Base-by-base conservation (phyloP, 2,113 vertebrate species). In the Dicerorhinus sumatrensis region DNA sequence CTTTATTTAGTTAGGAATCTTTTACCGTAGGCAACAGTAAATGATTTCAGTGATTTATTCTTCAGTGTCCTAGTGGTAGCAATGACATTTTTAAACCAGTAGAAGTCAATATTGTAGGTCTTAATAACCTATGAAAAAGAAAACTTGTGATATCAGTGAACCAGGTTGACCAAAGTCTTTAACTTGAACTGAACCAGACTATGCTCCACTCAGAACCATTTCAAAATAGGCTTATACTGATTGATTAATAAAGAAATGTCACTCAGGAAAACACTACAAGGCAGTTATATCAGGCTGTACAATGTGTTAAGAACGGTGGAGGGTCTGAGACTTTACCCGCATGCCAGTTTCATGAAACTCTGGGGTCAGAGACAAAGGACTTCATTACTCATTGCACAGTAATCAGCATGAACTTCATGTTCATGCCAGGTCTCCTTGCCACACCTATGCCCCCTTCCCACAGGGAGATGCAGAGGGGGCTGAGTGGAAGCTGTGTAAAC, bases 1-100 rank as follows among this genome's bases (percentile, higher is more conserved):
- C 21, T 95, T 89, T 94, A 85, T 85, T 94, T 89, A 80, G 93
- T 91, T 80, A 82, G 33, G 25, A 94, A n/a, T 89, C n/a, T 82
- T 92, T 94, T 67, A 84, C 31, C 20, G 31, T 62, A 72, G 58
- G n/a, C n/a, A 88, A 48, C 1, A 85, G 51, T 82, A 29, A 51
- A 25, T 79, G 27, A 84, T 65, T 77, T 79, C 46, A 89, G 39
- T 54, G 76, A 89, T 72, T 80, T 89, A 58, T 63, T 94, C 9
- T 80, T 84, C 27, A 36, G 18, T 76, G 9, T 62, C 12, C 29
- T 13, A 48, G 48, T 90, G 51, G 25, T 81, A 93, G 39, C 11
- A 12, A 77, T 80, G 42, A 72, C 75, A 72, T 84, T 94, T 93
- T 97, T 65, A 73, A 92, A 76, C 75, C 5, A 92, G 54, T 58